Percentiles rank a stretch among this genome's conserved stretches.
These are phyloP conservation scores for Papilio protenor DNA, from an alignment of 2,888 invertebrate species.

Conservation along the genomic window DNA sequence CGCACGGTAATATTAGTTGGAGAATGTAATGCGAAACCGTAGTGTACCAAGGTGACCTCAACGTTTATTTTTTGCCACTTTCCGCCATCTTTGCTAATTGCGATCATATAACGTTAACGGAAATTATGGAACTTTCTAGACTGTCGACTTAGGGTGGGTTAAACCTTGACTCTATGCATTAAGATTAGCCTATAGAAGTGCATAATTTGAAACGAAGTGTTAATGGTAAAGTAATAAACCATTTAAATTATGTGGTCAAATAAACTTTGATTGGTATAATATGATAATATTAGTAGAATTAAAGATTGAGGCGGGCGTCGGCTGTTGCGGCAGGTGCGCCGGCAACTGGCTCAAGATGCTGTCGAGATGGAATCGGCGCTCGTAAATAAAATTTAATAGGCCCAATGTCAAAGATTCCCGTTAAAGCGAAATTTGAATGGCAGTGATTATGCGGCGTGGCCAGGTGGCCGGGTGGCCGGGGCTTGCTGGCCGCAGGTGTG, in stretches of 20 bases:
- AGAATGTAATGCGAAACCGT: neutral
- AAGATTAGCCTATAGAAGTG: neutral
- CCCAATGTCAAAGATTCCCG: constrained; percentile 35
- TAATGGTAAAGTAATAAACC: neutral
- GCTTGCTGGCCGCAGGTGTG: constrained; percentile 31
- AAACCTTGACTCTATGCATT: neutral
- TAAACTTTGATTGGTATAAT: neutral
- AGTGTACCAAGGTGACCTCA: neutral
- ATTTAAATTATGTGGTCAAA: neutral
- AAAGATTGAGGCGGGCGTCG: neutral
- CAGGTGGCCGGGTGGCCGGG: constrained; percentile 11
- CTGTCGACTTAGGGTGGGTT: neutral
- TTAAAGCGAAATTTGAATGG: constrained; percentile 31
- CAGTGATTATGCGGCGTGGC: constrained; percentile 25
- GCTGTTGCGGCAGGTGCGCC: neutral
- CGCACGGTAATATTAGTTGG: neutral
- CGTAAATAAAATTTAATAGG: constrained; percentile 36
- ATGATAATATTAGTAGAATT: neutral
- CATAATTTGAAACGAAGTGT: neutral
- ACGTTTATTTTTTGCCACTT: neutral
- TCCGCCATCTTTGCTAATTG: neutral
- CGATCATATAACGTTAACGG: neutral
- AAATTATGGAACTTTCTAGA: neutral
- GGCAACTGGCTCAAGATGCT: neutral
- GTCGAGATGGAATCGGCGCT: constrained; percentile 14